A percentile compares a stretch with the other conserved stretches of the same genome.
These are phyloP conservation scores for Stenoptilia bipunctidactyla DNA, from an alignment of 2,888 invertebrate species.

Conservation along the genomic window DNA sequence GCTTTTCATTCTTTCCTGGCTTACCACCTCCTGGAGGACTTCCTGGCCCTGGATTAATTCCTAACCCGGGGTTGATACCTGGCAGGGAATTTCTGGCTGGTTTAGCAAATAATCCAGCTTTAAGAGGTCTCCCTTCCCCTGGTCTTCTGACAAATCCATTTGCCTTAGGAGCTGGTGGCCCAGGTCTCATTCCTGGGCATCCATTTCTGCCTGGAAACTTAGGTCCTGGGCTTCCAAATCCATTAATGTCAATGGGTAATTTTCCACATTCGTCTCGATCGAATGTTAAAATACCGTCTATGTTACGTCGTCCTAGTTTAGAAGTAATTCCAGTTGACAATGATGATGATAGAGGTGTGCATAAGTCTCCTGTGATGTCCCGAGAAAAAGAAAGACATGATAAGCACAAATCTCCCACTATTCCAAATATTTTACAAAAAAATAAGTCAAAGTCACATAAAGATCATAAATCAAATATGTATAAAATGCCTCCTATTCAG, in stretches of 20 bases:
- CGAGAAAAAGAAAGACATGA: conserved; percentile 55
- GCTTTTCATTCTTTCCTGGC: conserved; percentile 57
- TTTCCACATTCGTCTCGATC: conserved; percentile 73
- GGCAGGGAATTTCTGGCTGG: conserved; percentile 49
- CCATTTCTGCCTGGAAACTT: conserved; percentile 44
- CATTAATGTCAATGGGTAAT: conserved; percentile 60
- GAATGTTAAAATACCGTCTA: conserved; percentile 68
- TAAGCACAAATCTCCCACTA: conserved; percentile 61
- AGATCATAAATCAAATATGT: conserved; percentile 55
- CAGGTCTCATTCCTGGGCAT: conserved; percentile 74
- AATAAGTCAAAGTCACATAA: conserved; percentile 54
- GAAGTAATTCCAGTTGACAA: conserved; percentile 66
- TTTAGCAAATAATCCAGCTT: conserved; percentile 54
- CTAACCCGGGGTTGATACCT: conserved; percentile 62
- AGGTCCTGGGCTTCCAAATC: conserved; percentile 54
- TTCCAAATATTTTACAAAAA: conserved; percentile 62
- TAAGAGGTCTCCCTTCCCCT: conserved; percentile 47
- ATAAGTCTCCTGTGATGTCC: conserved; percentile 36
- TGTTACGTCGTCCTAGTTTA: conserved; percentile 71
- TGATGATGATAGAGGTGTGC: conserved; percentile 51
- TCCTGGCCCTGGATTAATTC: conserved; percentile 62
- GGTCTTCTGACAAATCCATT: conserved; percentile 64
- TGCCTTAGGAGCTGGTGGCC: conserved; percentile 65
- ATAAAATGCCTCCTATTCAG: conserved; percentile 61
- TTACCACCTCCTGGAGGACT: conserved; percentile 64